phyloP scores from a whole-genome alignment of 2,113 vertebrate genomes.

The Chelonoidis abingdonii region DNA sequence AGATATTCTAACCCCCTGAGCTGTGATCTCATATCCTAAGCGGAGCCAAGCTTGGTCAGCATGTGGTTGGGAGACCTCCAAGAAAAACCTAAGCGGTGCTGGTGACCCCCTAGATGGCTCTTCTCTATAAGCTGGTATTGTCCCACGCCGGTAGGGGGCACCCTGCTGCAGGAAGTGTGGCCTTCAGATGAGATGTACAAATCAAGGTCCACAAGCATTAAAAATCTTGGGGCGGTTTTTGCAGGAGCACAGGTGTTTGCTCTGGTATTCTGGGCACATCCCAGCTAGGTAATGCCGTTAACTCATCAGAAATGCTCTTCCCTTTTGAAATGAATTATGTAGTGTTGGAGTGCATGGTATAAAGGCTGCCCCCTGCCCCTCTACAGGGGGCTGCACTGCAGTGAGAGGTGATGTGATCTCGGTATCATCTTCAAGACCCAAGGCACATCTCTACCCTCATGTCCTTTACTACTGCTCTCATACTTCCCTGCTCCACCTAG shows the following conservation, averaged over 20 bases:
- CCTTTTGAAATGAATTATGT: not conserved
- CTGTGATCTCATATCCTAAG: not conserved
- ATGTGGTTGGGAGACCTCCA: not conserved
- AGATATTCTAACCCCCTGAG: not conserved
- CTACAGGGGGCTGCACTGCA: not conserved
- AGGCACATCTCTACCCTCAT: not conserved
- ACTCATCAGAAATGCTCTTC: not conserved
- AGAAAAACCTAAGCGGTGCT: not conserved
- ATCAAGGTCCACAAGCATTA: not conserved
- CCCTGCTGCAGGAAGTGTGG: not conserved
- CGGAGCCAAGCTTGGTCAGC: not conserved
- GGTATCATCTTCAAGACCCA: not conserved
- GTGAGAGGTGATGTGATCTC: not conserved
- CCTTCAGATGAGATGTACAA: not conserved
- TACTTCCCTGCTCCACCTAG: not conserved
- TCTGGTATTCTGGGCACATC: not conserved
- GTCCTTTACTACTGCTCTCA: not conserved
- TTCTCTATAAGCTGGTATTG: not conserved
- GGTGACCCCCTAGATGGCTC: not conserved
- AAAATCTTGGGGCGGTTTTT: not conserved
- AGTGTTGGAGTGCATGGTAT: not conserved
- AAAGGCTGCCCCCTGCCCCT: not conserved
- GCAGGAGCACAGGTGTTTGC: not conserved
- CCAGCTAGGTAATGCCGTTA: not conserved
- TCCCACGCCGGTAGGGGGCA: accelerated